Conservation (phyloP, 2,888 invertebrate genomes). For the Heterodera filipjevi region DNA sequence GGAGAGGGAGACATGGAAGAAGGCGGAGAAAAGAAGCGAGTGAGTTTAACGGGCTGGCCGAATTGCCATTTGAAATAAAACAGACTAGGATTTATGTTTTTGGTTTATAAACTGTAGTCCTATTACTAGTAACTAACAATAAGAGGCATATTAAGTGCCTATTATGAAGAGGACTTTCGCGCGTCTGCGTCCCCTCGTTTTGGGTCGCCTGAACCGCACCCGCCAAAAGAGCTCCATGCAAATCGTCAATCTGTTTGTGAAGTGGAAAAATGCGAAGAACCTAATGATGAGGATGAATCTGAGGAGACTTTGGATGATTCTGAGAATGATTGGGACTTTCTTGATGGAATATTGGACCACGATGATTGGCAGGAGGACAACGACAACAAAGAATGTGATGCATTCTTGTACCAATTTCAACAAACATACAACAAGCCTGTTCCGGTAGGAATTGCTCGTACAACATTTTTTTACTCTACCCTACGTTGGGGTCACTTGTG, state of each 20-base stretch:
- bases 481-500: too few relatives aligned
- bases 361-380: background rate
- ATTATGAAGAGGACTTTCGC: background rate
- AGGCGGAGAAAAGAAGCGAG: background rate
- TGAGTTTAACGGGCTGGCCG: background rate
- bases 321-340: background rate
- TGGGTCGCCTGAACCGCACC: background rate
- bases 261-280: background rate
- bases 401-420: background rate
- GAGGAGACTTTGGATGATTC: background rate
- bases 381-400: background rate
- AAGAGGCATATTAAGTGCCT: background rate
- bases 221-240: background rate
- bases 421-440: background rate
- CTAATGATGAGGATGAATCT: background rate
- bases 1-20: background rate
- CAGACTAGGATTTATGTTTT: too few relatives aligned
- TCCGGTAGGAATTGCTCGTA: background rate
- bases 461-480: too few relatives aligned
- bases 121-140: too few relatives aligned
- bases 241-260: background rate
- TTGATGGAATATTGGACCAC: background rate
- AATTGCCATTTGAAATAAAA: background rate
- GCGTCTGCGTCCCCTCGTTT: background rate
- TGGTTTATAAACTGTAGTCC: too few relatives aligned